phyloP scores from a whole-genome alignment of 2,888 invertebrate species.

The Dysmachus trigonus region DNA sequence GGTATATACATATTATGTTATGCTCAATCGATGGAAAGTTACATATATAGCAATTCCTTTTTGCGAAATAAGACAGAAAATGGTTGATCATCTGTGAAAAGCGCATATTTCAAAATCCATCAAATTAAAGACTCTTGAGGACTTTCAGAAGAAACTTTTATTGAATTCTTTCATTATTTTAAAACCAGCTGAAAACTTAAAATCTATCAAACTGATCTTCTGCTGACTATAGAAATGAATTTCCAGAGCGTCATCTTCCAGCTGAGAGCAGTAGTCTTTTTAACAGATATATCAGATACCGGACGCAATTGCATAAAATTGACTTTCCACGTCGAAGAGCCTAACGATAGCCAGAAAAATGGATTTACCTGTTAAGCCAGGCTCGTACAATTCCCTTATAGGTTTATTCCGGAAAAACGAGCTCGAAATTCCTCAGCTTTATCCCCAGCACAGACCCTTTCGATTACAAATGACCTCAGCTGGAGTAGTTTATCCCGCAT shows the following conservation, averaged over 20 bases:
- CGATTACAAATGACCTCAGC: constrained; percentile 41
- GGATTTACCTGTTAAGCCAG: constrained; percentile 39
- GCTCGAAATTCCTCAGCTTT: constrained; percentile 40
- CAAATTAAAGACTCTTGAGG: no score
- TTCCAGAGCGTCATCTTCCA: not conserved
- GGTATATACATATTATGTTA: no score
- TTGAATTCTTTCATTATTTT: no score
- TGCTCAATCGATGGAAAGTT: no score
- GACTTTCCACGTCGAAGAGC: not conserved
- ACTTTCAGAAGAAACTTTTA: no score
- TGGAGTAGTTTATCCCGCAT: constrained; percentile 42
- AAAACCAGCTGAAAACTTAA: not conserved
- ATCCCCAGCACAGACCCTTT: constrained; percentile 39
- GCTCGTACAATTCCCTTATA: constrained; percentile 31
- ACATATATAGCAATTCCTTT: no score
- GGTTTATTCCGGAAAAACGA: constrained; percentile 38
- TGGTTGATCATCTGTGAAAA: no score
- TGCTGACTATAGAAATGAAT: not conserved
- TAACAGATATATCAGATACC: not conserved
- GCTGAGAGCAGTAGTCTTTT: not conserved
- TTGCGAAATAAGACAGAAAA: no score
- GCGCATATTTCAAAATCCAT: no score
- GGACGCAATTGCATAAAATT: not conserved
- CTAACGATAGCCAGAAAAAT: not conserved
- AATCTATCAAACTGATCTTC: not conserved